Evolutionary conservation across 2,888 invertebrate genomes (phyloP).

Genomic region (Hirtodrosophila histrioides): DNA sequence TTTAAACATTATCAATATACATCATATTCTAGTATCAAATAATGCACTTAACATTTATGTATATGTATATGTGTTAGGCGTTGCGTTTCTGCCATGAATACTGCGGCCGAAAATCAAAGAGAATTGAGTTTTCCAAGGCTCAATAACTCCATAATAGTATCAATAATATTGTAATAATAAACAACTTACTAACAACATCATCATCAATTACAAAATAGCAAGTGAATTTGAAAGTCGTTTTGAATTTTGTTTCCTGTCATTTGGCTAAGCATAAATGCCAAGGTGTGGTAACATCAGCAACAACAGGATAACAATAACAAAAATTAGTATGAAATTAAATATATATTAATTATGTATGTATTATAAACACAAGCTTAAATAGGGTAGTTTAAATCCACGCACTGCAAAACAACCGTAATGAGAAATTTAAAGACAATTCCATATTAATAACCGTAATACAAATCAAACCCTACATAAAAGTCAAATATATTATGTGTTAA

Average conservation of each 20-base stretch:
- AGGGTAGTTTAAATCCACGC: conserved; percentile 39
- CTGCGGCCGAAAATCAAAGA: conserved; percentile 43
- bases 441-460: conserved; percentile 43
- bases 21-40: conserved; percentile 35
- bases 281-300: conserved; percentile 38
- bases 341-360: conserved; percentile 14
- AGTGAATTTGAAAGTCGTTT: not conserved
- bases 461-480: conserved; percentile 53
- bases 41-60: conserved; percentile 74
- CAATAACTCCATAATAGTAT: conserved; percentile 7
- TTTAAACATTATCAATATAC: conserved; percentile 55
- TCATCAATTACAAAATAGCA: conserved; percentile 57
- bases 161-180: conserved; percentile 23
- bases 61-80: conserved; percentile 78
- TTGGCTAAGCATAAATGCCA: conserved; percentile 40
- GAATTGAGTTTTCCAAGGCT: conserved; percentile 17
- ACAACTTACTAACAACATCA: conserved; percentile 50
- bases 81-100: conserved; percentile 79
- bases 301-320: conserved; percentile 21
- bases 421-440: conserved; percentile 54
- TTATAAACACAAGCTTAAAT: conserved; percentile 34
- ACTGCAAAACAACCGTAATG: conserved; percentile 21
- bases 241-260: conserved; percentile 24
- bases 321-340: conserved; percentile 16
- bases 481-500: conserved; percentile 79